Evolutionary conservation across 37 sponge, comb jelly and placozoan species (phyloP), one percentile per base, ranked within the genome.

Genomic region (Agelas oroides): DNA sequence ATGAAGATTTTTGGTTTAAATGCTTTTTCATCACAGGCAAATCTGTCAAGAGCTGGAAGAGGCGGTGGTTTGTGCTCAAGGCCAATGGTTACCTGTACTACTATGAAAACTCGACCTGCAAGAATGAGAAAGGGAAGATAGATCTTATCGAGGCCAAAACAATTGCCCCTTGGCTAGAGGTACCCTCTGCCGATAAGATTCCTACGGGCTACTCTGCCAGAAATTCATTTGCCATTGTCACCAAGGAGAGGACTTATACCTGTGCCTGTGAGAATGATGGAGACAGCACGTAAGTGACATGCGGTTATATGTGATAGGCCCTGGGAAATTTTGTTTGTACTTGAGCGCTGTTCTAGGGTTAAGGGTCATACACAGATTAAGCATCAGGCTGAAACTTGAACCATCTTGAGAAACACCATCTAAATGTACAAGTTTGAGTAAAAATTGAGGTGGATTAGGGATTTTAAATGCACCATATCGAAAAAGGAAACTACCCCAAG

Each of bases 61-160:
- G 58, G 70, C 60, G 84, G 0, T 89, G 77, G 84, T 83, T 89
- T 39, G 71, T 89, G n/a, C 70, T 89, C 12, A 89, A 83, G 56
- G 39, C 71, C 30, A 89, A 89, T 56, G 89, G 89, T 35, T 89
- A 72, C 73, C 77, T 89, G 37, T 88, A 88, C 65, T 89, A 89
- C 57, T 89, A 89, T 37, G 59, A 68, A 23, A 37, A 77, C 19
- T 0, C 66, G 33, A 23, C 52, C 21, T 66, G 78, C 60, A 84
- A 73, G 57, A 8, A 36, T 17, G 90, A 90, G 71, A 90, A 90
- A 46, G 90, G 85, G 23, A 82, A 71, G 46, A 84, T 84, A 28
- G 85, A 90, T 53, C 41, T 84, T 8, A 52, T 90, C 31, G 67
- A 90, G 30, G 83, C 88, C 24, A 11, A 34, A 6, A 88, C 25